phyloP scores from a whole-genome alignment of 2,888 invertebrate genomes.

The Antheraea assamensis region DNA sequence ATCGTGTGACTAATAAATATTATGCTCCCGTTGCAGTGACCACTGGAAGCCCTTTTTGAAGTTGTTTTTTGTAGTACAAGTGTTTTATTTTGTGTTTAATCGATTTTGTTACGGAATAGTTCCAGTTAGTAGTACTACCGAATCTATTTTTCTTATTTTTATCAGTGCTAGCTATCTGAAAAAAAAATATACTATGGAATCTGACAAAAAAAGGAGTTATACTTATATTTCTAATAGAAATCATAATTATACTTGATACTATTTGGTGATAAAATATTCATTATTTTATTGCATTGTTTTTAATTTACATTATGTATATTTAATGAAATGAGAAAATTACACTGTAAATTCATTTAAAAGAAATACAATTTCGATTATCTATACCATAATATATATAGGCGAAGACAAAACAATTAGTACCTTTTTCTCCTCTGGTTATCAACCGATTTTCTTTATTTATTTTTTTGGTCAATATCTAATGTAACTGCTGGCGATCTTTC shows the following conservation, averaged over 20 bases:
- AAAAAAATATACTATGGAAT: not conserved
- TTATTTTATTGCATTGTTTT: too few species aligned
- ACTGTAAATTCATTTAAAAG: not conserved
- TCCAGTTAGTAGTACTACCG: not conserved
- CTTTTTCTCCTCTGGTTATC: too few species aligned
- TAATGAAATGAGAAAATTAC: not conserved
- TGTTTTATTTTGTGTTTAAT: not conserved
- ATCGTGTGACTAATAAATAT: constrained; percentile 22
- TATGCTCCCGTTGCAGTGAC: constrained; percentile 15
- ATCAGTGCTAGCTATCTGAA: not conserved
- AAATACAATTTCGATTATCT: not conserved
- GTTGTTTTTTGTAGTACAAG: constrained; percentile 1
- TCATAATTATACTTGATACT: too few species aligned
- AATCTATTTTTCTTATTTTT: not conserved
- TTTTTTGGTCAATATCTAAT: too few species aligned
- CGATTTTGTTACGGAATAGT: not conserved
- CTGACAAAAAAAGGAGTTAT: not conserved
- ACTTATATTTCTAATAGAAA: too few species aligned
- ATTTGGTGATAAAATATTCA: too few species aligned
- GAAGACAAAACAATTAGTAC: too few species aligned
- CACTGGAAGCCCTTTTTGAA: constrained; percentile 9
- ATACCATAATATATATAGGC: too few species aligned
- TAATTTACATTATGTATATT: not conserved
- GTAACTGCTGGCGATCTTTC: too few species aligned
- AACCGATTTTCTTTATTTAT: too few species aligned